These are phyloP conservation scores for Drosophila sp. DNA, from an alignment of 1,140 invertebrate genomes.

Conservation along the genomic window DNA sequence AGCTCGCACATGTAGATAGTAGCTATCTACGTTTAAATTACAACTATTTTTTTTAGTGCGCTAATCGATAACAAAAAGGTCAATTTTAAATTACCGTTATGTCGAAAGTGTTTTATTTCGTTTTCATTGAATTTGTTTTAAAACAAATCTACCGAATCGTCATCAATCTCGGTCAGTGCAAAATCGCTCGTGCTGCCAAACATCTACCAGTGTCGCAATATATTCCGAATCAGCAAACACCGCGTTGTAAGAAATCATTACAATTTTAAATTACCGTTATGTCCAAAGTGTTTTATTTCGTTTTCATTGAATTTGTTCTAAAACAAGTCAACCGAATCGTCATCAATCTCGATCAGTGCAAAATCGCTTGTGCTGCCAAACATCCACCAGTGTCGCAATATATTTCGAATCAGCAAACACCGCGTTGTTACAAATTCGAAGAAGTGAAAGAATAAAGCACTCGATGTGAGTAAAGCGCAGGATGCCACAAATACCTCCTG, in stretches of 20 bases:
- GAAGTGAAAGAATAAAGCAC: conserved; percentile 76
- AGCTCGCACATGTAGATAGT: no score
- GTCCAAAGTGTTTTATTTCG: no score
- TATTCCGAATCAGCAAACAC: conserved; percentile 68
- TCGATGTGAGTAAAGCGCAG: conserved; percentile 71
- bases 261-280: no score
- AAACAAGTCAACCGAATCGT: conserved; percentile 70
- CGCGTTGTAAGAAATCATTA: conserved; percentile 66
- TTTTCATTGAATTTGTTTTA: conserved; percentile 2
- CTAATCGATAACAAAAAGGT: no score
- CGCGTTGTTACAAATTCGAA: conserved; percentile 78
- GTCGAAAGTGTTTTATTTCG: no score
- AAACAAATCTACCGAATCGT: conserved; percentile 70
- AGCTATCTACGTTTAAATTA: no score
- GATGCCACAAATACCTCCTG: conserved; percentile 75
- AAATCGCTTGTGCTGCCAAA: conserved; percentile 74
- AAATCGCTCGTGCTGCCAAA: conserved; percentile 74
- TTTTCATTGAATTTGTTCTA: conserved; percentile 8
- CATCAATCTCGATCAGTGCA: conserved; percentile 66
- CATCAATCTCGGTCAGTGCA: conserved; percentile 66
- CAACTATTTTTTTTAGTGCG: no score
- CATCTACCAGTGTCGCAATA: conserved; percentile 78
- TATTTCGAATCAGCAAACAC: conserved; percentile 68
- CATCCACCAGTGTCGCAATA: conserved; percentile 78
- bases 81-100: no score